Evolutionary conservation across 1,140 invertebrate genomes (phyloP), one percentile per base, ranked within the genome.

Genomic region (Micrasema minimum): DNA sequence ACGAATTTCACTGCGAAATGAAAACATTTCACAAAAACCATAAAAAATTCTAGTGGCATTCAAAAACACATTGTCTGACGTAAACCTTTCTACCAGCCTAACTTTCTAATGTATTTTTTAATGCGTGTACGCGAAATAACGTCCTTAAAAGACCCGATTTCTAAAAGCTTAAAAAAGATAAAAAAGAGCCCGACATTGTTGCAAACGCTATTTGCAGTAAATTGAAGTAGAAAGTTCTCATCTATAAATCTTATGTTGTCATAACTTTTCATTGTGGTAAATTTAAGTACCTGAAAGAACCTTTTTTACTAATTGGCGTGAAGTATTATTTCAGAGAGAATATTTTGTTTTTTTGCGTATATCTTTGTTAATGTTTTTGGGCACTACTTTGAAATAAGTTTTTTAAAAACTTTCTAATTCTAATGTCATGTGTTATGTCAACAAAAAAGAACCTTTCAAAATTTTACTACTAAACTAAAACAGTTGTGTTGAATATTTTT

Each of bases 261-360:
- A 68, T 68, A 68, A 68, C 66, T 68, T 68, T 46, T 41, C 53
- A 68, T 68, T 68, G 48, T 68, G 22, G 20, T 18, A 43, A 62
- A 41, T 62, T 57, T 55, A n/a, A 68, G 14, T 50, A 68, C 66
- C 50, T 57, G 50, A 55, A 57, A 51, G 53, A 50, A 35, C n/a
- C 51, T 43, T 55, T 68, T 68, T 23, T 51, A 62, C 57, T 43
- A 62, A 62, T 57, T 57, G 53, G 53, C 53, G 53, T 57, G 23
- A 57, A 57, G 53, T 35, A 31, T 31, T 37, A 57, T 57, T 57
- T 37, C 26, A 22, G 50, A 48, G 23, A 35, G 50, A 65, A 45
- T 35, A 59, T 41, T 38, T 20, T 31, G n/a, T 9, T 41, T 41
- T 59, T 59, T 59, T 65, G 41, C 22, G 16, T 48, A 26, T 12